Evolutionary conservation across 2,797 vertebrate genomes (phyloP), one percentile per base, ranked within the genome.

Genomic region (Zonotrichia albicollis): DNA sequence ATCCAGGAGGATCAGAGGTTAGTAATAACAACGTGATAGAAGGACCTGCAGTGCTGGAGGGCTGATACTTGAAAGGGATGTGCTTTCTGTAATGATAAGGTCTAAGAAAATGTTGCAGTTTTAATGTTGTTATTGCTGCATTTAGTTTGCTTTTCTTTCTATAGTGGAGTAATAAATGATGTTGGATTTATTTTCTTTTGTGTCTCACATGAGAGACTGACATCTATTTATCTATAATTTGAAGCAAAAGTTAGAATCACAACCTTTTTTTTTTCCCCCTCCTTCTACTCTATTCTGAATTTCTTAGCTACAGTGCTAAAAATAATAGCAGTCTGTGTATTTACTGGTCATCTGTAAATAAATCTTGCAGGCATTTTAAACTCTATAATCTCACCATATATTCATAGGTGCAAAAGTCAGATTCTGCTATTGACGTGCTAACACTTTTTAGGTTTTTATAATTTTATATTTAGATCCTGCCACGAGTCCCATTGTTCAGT

Each of bases 401-500:
- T 54, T 83, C 77, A 27, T 65, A 78, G 67, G 46, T 48, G 60
- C 64, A 87, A n/a, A 89, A 30, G 16, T 89, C 53, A 70, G 29
- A 23, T 53, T 50, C 34, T 81, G 30, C 78, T 87, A 3, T 46
- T 1, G 2, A 85, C 2, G 4, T 43, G 42, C 32, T 91, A 71
- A 27, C 51, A 29, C 32, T 70, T 66, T 54, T 58, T 32, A 70
- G 54, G 53, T 38, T 13, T 40, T 65, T 57, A 19, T 50, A 80
- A 94, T 88, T 93, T 93, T 46, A 29, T 90, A 57, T 92, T 96
- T 94, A 91, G 87, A 90, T 91, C 38, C 7, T 82, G 57, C 57
- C 90, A 58, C 1, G n/a, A 93, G 84, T 32, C 42, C 55, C 68
- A 55, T 96, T 72, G 75, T 51, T 93, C 91, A 83, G 16, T 66